Base-by-base conservation (phyloP, 2,888 invertebrate genomes). In the Noctua janthe region DNA sequence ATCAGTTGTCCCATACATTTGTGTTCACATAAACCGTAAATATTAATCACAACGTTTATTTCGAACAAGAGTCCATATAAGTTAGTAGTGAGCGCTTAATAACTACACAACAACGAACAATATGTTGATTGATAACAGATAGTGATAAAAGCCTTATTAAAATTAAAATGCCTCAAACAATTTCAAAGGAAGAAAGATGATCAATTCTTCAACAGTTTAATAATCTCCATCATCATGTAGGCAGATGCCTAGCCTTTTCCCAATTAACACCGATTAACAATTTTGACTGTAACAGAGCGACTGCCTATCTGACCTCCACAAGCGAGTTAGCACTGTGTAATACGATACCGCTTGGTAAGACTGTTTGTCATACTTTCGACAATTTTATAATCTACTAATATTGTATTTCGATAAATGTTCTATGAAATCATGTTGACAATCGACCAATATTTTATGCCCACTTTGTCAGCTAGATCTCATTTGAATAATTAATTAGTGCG, bases 401-500 rank as follows among this genome's bases (percentile, higher is more conserved):
- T 80, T 71, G 73, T 67, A 43, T 80, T 74, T 43, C 15, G 15
- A 80, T 59, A 29, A 20, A 70, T 47, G 15, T 64, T 43, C 29
- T 77, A n/a, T 43, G 10, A 43, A 69, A 35, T 23, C 8, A 39
- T 66, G 29, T 4, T 66, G 71, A 74, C 64, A 80, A 56, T 76
- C 15, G 15, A 7, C 4, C 47, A 29, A 29, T 82, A 80, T 47
- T 74, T 64, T 59, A 76, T 64, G 64, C 74, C 49, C 54, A 76
- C 71, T 75, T 73, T 73, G 77, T n/a, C 54, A 77, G 35, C 39
- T 56, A n/a, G 67, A 73, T 69, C 74, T 71, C 62, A 85, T 89
- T 88, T 88, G 10, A 89, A 89, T 89, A 88, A 87, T 84, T 85
- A 88, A 88, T 85, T 74, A 64, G 15, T n/a, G 82, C 73, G 90